Base-by-base conservation (phyloP, 2,888 invertebrate genomes). In the Euzophera pinguis region DNA sequence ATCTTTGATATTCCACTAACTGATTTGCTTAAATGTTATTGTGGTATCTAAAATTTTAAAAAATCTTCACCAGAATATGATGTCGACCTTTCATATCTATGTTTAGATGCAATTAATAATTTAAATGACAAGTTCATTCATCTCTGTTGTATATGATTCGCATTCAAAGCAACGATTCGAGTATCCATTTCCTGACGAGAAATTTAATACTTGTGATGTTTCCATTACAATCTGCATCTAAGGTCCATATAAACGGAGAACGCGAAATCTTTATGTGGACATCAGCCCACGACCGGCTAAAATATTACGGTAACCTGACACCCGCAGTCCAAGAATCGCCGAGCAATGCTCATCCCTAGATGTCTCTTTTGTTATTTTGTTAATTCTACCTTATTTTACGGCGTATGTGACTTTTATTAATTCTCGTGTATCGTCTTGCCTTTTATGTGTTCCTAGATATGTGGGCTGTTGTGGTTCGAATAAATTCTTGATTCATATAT, bases 171-270 rank as follows among this genome's bases (percentile, higher is more conserved):
- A n/a, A 8, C 45, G 32, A 45, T 32, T 16, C 39, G 9, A 16
- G 8, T 8, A 39, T 34, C 17, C 29, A 5, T 34, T 10, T 34
- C 45, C 32, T 45, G 14, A 9, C 14, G 45, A 14, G 45, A 45
- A 45, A 45, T 32, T 45, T 32, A 45, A 45, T 32, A 45, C 16
- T 39, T 39, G 32, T 32, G 45, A 45, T 45, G 45, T 45, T 45
- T 45, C 32, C 32, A 45, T 45, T 45, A 45, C 32, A 13, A 16
- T 45, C 34, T 45, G 32, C n/a, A 45, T 45, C 45, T 45, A 45
- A 32, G 32, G 9, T 14, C 14, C 12, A 14, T 32, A 16, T 45
- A 32, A 45, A 45, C 29, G 43, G 6, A 43, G 13, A 29, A 29
- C 32, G 45, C 32, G 45, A 45, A 45, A 34, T 45, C 16, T 45